phyloP scores from a whole-genome alignment of 2,113 vertebrate genomes.

The Brachyhypopomus gauderio region DNA sequence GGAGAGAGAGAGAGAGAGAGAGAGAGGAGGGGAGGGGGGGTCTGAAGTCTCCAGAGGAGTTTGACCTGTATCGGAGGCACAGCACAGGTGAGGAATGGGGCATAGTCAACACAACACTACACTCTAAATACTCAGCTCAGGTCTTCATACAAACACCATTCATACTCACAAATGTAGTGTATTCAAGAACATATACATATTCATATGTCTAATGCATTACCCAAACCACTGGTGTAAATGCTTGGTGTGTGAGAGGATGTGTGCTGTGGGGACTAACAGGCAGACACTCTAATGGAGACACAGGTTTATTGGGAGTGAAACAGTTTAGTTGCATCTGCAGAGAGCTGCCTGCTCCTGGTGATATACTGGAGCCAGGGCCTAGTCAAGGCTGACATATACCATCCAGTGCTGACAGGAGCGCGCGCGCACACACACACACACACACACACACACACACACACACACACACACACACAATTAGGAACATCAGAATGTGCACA shows the following conservation, averaged over 20 bases:
- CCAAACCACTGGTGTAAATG: not conserved
- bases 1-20: not conserved
- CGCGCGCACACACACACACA: constrained; percentile 45
- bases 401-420: constrained; percentile 70
- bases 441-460: constrained; percentile 26
- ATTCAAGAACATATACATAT: not conserved
- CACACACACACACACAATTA: constrained; percentile 21
- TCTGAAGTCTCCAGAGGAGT: constrained; percentile 38
- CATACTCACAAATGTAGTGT: not conserved
- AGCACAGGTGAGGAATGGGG: constrained; percentile 35
- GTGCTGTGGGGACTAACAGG: constrained; percentile 55
- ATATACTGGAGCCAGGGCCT: constrained; percentile 73
- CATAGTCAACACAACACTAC: not conserved
- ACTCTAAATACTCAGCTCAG: not conserved
- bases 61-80: constrained; percentile 7
- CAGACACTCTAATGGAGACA: constrained; percentile 67
- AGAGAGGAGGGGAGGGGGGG: constrained; percentile 21
- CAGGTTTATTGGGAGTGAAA: constrained; percentile 74
- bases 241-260: constrained; percentile 44
- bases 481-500: not conserved
- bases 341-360: constrained; percentile 74
- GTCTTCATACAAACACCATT: not conserved
- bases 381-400: constrained; percentile 75
- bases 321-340: constrained; percentile 71
- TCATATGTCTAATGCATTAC: too few species aligned